Evolutionary conservation across 2,113 vertebrate genomes (phyloP).

Genomic region (Alethe castanea): DNA sequence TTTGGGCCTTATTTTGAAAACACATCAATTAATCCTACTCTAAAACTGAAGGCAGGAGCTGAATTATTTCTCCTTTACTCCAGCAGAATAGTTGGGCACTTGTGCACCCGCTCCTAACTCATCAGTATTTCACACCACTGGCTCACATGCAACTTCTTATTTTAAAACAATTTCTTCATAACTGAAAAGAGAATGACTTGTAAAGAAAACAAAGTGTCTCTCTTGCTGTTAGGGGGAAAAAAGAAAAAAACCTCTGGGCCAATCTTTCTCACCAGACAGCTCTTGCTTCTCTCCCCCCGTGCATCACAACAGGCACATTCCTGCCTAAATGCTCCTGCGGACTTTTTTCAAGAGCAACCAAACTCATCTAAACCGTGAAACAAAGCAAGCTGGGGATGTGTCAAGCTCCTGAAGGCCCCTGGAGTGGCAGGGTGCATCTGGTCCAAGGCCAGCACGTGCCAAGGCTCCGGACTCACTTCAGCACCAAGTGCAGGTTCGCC

Average conservation of each 20-base stretch:
- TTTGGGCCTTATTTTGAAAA: neutral
- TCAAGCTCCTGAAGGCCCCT: neutral
- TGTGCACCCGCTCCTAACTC: neutral
- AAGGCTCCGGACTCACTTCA: slow-evolving; percentile 82
- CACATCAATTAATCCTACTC: neutral
- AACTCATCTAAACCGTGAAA: neutral
- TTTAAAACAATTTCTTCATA: neutral
- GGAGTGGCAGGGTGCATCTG: neutral
- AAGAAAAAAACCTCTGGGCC: neutral
- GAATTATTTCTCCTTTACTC: neutral
- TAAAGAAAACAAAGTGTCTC: neutral
- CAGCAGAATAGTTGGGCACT: neutral
- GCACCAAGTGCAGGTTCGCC: slow-evolving; percentile 92
- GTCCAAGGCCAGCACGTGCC: neutral
- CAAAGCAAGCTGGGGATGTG: neutral
- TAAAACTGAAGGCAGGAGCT: neutral
- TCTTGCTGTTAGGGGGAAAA: neutral
- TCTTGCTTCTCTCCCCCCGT: neutral
- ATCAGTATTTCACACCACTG: neutral
- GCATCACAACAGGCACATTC: slow-evolving; percentile 1
- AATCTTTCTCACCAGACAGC: neutral
- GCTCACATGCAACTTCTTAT: neutral
- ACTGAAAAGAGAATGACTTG: neutral
- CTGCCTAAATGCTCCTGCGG: slow-evolving; percentile 8
- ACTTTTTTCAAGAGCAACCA: neutral